phyloP scores from a whole-genome alignment of 2,113 vertebrate genomes.

The Morphnarchus princeps region DNA sequence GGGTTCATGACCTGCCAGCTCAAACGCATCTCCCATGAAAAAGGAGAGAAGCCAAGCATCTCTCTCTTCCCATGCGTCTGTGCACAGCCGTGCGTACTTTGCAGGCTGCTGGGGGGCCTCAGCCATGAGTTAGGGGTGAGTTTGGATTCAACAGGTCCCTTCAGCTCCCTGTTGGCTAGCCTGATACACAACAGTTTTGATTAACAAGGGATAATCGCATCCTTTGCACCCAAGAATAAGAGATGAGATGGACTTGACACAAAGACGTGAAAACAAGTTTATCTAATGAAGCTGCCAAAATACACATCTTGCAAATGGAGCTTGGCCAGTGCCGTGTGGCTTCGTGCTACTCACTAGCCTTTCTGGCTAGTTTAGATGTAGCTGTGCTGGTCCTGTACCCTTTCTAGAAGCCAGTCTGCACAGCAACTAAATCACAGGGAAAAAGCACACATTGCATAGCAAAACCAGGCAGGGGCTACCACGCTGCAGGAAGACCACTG shows the following conservation, averaged over 20 bases:
- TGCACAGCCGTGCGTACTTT: accelerated
- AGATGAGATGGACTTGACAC: neutral
- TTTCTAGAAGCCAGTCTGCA: neutral
- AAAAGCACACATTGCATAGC: neutral
- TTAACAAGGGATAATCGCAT: neutral
- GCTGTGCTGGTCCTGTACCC: neutral
- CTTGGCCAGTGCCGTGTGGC: neutral
- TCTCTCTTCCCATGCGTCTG: neutral
- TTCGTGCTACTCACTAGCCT: neutral
- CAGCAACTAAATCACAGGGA: neutral
- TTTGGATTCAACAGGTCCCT: neutral
- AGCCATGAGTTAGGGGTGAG: neutral
- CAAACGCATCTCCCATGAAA: neutral
- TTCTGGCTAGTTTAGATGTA: neutral
- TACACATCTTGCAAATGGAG: neutral
- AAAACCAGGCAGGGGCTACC: neutral
- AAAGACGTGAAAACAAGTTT: neutral
- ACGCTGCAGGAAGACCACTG: neutral
- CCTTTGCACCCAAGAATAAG: neutral
- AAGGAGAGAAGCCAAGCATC: neutral
- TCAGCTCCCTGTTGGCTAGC: neutral
- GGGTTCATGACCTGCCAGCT: neutral
- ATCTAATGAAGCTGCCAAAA: neutral
- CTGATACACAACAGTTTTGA: neutral
- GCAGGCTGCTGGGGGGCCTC: neutral